Evolutionary conservation across 2,888 invertebrate genomes (phyloP).

Genomic region (Ormyrus rosae): DNA sequence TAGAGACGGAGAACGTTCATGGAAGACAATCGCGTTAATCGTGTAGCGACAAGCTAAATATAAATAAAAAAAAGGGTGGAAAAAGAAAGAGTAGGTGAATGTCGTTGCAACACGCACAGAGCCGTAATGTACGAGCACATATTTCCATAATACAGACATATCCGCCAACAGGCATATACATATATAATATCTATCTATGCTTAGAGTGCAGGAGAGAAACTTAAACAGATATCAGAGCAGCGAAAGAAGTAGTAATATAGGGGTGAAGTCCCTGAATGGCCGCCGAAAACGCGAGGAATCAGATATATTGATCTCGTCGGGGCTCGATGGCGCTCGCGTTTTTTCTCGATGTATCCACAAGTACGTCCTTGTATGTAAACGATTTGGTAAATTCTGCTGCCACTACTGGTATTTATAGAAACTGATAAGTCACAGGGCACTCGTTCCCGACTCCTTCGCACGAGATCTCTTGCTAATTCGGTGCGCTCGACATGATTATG

Average conservation of each 20-base stretch:
- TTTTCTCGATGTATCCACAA: not conserved
- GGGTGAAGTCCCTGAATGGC: not conserved
- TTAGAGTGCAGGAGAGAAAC: no score
- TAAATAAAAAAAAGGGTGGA: not conserved
- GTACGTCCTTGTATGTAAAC: constrained; percentile 8
- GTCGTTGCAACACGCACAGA: constrained; percentile 17
- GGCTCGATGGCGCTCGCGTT: not conserved
- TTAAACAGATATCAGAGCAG: no score
- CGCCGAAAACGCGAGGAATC: constrained; percentile 21
- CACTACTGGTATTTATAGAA: no score
- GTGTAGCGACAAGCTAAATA: constrained; percentile 14
- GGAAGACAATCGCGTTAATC: constrained; percentile 13
- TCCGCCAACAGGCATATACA: no score
- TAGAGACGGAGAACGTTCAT: no score
- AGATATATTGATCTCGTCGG: not conserved
- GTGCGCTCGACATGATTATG: no score
- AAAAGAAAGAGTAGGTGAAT: constrained; percentile 14
- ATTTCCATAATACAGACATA: not conserved
- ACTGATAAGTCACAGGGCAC: no score
- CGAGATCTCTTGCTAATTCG: no score
- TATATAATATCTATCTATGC: no score
- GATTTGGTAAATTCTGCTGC: no score
- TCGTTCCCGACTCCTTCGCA: no score
- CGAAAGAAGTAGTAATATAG: no score
- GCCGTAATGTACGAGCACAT: not conserved